A percentile compares a stretch with the other conserved stretches of the same genome.
Conservation (phyloP, 2,888 invertebrate species). For the Eledona agricola region DNA sequence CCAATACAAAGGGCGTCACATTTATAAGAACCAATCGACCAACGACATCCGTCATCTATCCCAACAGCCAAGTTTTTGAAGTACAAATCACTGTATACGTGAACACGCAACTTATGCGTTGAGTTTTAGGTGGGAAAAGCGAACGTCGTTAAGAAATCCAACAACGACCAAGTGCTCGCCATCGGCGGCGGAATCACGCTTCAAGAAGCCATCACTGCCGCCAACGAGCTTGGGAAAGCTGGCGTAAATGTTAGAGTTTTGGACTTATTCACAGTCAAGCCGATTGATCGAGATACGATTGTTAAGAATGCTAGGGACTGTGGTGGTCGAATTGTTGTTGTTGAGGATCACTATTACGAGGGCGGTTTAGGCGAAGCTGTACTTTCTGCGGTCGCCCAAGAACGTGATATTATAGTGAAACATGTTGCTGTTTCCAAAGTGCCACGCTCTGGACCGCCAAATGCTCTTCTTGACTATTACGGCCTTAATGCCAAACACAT, state of each 20-base stretch:
- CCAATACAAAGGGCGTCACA: constrained; percentile 90
- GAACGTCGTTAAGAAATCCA: constrained; percentile 79
- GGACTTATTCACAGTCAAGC: constrained; percentile 97
- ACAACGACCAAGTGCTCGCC: constrained; percentile 82
- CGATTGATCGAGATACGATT: constrained; percentile 84
- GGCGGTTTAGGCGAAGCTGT: constrained; percentile 98
- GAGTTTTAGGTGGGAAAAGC: constrained; percentile 73
- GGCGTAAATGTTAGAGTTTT: constrained; percentile 83
- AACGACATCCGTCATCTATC: constrained; percentile 85
- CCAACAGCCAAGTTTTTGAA: constrained; percentile 82
- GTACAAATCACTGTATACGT: constrained; percentile 57
- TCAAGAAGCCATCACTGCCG: constrained; percentile 88
- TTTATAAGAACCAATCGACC: constrained; percentile 97
- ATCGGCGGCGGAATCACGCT: constrained; percentile 95
- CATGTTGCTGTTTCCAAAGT: constrained; percentile 83
- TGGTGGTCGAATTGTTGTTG: constrained; percentile 86
- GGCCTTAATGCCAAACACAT: constrained; percentile 88
- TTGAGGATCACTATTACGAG: constrained; percentile 97
- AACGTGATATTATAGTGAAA: constrained; percentile 75
- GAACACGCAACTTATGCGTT: constrained; percentile 28
- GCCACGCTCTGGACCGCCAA: constrained; percentile 93
- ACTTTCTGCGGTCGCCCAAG: constrained; percentile 77
- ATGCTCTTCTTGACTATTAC: constrained; percentile 84
- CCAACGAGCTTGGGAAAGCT: constrained; percentile 74
- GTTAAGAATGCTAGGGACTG: constrained; percentile 78